These are phyloP conservation scores for Calliphora vomitoria DNA, from an alignment of 2,888 invertebrate species.

Conservation along the genomic window DNA sequence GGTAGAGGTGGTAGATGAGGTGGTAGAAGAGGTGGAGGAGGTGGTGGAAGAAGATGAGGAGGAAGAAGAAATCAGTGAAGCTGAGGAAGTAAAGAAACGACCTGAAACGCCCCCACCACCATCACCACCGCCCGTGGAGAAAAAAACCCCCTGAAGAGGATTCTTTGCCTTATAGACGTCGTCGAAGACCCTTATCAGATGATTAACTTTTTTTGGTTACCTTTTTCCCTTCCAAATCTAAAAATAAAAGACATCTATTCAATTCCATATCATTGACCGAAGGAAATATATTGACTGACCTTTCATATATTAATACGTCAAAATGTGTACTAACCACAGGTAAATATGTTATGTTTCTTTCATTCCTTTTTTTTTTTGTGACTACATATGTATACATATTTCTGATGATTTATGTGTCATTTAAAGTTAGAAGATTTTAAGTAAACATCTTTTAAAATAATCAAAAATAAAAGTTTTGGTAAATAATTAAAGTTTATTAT, in stretches of 20 bases:
- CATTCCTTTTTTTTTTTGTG: constrained; percentile 6
- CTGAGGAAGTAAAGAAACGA: constrained; percentile 75
- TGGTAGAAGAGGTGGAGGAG: constrained; percentile 53
- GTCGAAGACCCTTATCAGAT: constrained; percentile 73
- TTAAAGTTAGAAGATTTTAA: background rate
- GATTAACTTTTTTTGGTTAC: constrained; percentile 56
- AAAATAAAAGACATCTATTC: constrained; percentile 55
- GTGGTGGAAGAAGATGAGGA: constrained; percentile 63
- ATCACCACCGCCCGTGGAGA: constrained; percentile 39
- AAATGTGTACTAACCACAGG: constrained; percentile 8
- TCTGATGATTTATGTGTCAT: background rate
- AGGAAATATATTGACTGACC: background rate
- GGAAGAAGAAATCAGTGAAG: constrained; percentile 74
- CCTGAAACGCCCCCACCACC: constrained; percentile 70
- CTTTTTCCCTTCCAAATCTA: background rate
- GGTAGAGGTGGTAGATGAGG: constrained; percentile 25
- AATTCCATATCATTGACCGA: background rate
- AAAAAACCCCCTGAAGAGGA: constrained; percentile 46
- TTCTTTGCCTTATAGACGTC: constrained; percentile 54
- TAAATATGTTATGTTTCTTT: constrained; percentile 9
- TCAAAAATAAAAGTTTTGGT: background rate
- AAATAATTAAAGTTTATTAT: too few species aligned
- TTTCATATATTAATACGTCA: background rate
- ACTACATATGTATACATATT: background rate
- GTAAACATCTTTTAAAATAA: background rate